Percentiles rank a stretch among this genome's conserved stretches.
These are phyloP conservation scores for Etheostoma perlongum DNA, from an alignment of 2,797 vertebrate species.

Conservation along the genomic window DNA sequence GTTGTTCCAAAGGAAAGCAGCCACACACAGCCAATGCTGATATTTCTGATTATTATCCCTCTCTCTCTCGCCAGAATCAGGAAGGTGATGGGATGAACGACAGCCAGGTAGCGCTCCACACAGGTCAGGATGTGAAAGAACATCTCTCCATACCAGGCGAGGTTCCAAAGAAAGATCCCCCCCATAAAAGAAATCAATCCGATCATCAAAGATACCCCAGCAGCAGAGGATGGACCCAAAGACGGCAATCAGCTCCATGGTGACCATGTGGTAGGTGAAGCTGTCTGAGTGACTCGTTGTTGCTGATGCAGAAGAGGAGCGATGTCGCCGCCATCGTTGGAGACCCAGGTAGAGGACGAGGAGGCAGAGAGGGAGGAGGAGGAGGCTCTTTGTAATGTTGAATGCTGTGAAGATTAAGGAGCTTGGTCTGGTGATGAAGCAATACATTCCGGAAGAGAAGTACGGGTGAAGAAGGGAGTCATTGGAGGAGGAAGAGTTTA, in stretches of 20 bases:
- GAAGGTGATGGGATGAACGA: conserved; percentile 49
- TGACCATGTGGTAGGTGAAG: conserved; percentile 42
- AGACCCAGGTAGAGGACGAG: conserved; percentile 19
- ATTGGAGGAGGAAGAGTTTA: neutral
- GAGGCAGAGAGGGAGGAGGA: conserved; percentile 32
- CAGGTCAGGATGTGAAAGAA: conserved; percentile 40
- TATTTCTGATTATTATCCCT: conserved; percentile 38
- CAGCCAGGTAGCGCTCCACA: conserved; percentile 56
- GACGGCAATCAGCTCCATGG: conserved; percentile 7
- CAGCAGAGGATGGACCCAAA: rapidly evolving
- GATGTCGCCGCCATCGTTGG: conserved; percentile 1
- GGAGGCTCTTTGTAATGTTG: neutral
- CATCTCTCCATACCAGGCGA: conserved; percentile 6
- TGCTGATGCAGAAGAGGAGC: neutral
- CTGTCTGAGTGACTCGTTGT: conserved; percentile 6
- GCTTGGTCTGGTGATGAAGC: rapidly evolving
- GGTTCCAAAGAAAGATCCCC: rapidly evolving
- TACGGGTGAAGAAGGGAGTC: neutral
- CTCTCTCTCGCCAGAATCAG: conserved; percentile 11
- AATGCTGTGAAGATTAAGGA: neutral
- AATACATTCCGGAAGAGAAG: rapidly evolving
- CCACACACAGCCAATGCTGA: conserved; percentile 29
- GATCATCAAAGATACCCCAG: rapidly evolving
- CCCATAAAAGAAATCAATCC: rapidly evolving
- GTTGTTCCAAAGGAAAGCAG: neutral